phyloP scores from a whole-genome alignment of 2,113 vertebrate genomes.

The Rhinolophus sinicus region DNA sequence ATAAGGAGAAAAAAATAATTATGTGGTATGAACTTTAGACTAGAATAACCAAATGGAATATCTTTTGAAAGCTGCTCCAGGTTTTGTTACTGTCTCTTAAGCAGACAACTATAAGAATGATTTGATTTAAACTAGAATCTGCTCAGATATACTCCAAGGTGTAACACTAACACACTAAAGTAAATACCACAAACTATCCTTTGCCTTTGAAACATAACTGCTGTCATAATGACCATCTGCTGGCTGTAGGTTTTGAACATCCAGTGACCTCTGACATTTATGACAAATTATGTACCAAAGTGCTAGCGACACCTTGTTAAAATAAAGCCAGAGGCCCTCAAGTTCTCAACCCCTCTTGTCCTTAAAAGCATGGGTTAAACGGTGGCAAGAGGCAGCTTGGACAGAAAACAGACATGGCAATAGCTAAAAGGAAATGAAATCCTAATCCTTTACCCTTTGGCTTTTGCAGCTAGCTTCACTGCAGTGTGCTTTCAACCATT shows the following conservation, averaged over 20 bases:
- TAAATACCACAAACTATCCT: constrained; percentile 83
- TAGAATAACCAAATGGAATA: not conserved
- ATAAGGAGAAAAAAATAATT: not conserved
- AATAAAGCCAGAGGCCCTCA: constrained; percentile 85
- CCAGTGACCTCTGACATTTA: constrained; percentile 92
- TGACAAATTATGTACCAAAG: constrained; percentile 93
- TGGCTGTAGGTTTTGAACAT: constrained; percentile 87
- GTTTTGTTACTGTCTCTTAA: constrained; percentile 40
- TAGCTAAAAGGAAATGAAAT: constrained; percentile 90
- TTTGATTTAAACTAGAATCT: constrained; percentile 80
- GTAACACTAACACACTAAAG: constrained; percentile 80
- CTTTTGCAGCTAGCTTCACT: constrained; percentile 85
- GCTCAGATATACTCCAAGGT: constrained; percentile 73
- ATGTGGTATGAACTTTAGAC: not conserved
- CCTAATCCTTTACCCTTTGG: constrained; percentile 87
- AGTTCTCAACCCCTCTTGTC: constrained; percentile 86
- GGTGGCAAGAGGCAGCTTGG: constrained; percentile 87
- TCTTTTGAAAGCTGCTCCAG: not conserved
- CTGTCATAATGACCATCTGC: constrained; percentile 92
- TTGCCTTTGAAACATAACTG: constrained; percentile 83
- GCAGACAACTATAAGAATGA: constrained; percentile 63
- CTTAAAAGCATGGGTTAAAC: constrained; percentile 89
- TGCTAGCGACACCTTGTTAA: constrained; percentile 92
- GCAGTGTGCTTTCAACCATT: constrained; percentile 87
- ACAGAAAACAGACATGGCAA: constrained; percentile 90